Conservation (phyloP, 2,797 vertebrate genomes). For the Podargus strigoides region DNA sequence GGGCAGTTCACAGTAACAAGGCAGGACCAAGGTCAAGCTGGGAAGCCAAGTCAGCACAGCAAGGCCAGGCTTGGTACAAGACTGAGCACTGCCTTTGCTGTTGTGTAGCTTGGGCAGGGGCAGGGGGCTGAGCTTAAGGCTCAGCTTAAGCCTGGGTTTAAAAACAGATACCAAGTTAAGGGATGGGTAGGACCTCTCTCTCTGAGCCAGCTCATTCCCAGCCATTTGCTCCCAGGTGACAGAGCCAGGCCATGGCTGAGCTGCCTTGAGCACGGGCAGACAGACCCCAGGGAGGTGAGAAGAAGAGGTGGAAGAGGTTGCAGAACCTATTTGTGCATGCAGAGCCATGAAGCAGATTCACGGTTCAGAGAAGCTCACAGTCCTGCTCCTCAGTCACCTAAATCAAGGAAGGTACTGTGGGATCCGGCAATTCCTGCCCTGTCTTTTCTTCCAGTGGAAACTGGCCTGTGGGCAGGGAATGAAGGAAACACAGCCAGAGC, state of each 20-base stretch:
- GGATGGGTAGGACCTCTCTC: not conserved
- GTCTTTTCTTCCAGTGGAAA: not conserved
- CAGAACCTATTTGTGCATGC: not conserved
- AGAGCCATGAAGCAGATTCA: not conserved
- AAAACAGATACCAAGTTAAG: not conserved
- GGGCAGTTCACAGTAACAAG: not conserved
- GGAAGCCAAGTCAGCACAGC: not conserved
- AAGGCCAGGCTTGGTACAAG: not conserved
- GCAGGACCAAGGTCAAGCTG: not conserved
- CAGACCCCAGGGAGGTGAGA: not conserved
- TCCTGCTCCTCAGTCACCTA: not conserved
- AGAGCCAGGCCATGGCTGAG: not conserved
- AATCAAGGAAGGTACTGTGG: not conserved
- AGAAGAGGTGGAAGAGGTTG: not conserved
- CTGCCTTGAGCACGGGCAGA: not conserved
- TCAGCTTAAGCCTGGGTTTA: not conserved
- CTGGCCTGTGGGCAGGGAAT: not conserved
- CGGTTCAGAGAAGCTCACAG: not conserved
- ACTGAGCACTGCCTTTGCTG: not conserved
- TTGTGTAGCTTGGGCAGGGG: not conserved
- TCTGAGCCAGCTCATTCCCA: not conserved
- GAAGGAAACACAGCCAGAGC: not conserved
- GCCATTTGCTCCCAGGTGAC: not conserved
- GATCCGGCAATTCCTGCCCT: accelerated
- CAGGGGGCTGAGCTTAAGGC: not conserved